phyloP scores from a whole-genome alignment of 2,113 vertebrate genomes.

The Nansenia antarctica region DNA sequence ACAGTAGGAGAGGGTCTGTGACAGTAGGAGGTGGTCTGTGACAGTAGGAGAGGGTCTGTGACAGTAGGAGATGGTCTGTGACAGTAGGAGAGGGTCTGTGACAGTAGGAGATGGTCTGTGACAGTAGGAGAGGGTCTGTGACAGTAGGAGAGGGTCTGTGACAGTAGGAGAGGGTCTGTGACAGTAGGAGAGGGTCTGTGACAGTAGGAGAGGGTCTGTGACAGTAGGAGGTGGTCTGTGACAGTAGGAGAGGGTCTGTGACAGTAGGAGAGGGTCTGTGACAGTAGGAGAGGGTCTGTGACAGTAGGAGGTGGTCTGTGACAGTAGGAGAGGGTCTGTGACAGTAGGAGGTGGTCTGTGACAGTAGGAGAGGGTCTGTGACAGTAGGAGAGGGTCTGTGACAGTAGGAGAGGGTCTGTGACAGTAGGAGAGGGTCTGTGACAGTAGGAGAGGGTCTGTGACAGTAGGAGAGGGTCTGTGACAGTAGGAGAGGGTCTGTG shows the following conservation, averaged over 20 bases:
- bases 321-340: neutral
- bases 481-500: slow-evolving; percentile 28
- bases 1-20: no score
- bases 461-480: no score
- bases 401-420: no score
- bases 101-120: neutral
- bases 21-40: slow-evolving; percentile 29
- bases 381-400: neutral
- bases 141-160: neutral
- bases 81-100: slow-evolving; percentile 28
- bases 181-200: slow-evolving; percentile 28
- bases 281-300: no score
- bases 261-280: neutral
- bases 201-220: neutral
- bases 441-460: neutral
- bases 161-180: no score
- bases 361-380: slow-evolving; percentile 28
- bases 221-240: no score
- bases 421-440: slow-evolving; percentile 28
- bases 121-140: slow-evolving; percentile 28
- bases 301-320: slow-evolving; percentile 29
- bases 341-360: no score
- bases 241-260: slow-evolving; percentile 28
- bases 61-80: no score
- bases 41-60: neutral